Evolutionary conservation across 2,113 vertebrate species (phyloP).

Genomic region (Elgaria multicarinata): DNA sequence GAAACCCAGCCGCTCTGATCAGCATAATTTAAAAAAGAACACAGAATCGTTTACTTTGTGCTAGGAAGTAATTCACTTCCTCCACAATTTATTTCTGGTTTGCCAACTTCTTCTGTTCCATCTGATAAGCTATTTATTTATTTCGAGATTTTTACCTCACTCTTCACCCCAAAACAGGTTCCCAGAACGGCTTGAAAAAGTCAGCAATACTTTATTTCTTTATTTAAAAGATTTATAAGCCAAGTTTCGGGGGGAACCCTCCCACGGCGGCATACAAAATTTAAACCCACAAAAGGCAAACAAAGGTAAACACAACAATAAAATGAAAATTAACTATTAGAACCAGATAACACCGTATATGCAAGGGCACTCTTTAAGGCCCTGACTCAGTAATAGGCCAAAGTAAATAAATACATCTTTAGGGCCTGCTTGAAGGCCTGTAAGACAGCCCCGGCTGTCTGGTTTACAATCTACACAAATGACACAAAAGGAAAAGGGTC

Average conservation of each 20-base stretch:
- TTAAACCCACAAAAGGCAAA: no score
- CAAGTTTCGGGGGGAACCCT: no score
- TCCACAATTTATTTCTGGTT: neutral
- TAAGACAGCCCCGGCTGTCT: neutral
- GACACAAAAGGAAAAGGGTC: neutral
- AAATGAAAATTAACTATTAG: no score
- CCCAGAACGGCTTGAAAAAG: no score
- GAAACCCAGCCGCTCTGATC: slow-evolving; percentile 57
- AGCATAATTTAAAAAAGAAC: slow-evolving; percentile 2
- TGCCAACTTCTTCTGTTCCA: neutral
- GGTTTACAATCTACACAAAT: neutral
- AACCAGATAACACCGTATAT: no score
- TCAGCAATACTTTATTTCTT: neutral
- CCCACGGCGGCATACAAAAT: no score
- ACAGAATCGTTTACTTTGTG: neutral
- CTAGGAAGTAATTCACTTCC: slow-evolving; percentile 6
- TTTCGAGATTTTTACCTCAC: neutral
- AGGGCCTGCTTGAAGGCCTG: no score
- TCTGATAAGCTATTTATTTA: neutral
- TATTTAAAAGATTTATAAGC: no score
- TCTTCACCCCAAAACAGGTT: neutral
- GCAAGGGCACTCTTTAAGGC: no score
- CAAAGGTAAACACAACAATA: no score
- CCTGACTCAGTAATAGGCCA: no score
- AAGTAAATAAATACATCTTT: no score